These are phyloP conservation scores for Netelia virgata DNA, from an alignment of 2,888 invertebrate genomes.

Conservation along the genomic window DNA sequence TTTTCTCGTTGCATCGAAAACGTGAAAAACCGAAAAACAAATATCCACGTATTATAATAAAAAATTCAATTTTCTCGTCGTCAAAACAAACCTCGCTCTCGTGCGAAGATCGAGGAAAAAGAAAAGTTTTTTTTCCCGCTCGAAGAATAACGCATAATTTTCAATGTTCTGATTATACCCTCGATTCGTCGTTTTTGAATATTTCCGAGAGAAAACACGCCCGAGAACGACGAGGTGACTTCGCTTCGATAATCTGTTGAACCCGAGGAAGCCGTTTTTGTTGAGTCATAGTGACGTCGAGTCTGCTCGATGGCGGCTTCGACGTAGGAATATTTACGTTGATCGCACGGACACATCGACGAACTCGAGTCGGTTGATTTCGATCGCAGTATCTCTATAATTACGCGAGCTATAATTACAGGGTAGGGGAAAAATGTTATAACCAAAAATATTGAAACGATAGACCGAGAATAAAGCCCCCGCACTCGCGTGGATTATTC, in stretches of 20 bases:
- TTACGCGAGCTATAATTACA: background rate
- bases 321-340: background rate
- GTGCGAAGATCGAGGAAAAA: background rate
- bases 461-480: background rate
- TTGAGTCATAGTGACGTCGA: conserved; percentile 72
- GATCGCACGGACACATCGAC: background rate
- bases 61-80: too few relatives aligned
- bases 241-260: background rate
- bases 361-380: background rate
- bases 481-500: background rate
- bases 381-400: background rate
- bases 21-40: background rate
- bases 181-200: too few relatives aligned
- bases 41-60: background rate
- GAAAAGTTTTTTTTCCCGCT: background rate
- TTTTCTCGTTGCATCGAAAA: background rate
- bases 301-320: conserved; percentile 13
- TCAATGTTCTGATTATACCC: too few relatives aligned
- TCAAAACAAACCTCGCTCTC: background rate
- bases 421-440: background rate
- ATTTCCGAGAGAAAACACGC: too few relatives aligned
- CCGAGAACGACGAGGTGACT: too few relatives aligned
- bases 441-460: background rate
- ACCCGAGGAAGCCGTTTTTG: conserved; percentile 7
- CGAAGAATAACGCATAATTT: background rate